phyloP scores from a whole-genome alignment of 2,797 vertebrate species.

The Pipistrellus pipistrellus region DNA sequence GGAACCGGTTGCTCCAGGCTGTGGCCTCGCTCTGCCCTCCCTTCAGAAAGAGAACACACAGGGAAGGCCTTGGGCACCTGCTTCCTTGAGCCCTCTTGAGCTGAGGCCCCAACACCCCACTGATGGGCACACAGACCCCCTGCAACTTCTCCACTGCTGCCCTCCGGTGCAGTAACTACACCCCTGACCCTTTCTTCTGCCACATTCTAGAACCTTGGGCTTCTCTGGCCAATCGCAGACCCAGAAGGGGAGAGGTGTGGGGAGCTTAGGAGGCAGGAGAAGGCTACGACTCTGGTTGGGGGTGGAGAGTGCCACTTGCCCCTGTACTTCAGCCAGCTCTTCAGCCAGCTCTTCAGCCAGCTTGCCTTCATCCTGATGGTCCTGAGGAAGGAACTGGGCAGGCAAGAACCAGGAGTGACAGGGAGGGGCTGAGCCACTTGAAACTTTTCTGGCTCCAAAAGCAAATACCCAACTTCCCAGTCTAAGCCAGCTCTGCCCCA shows the following conservation, averaged over 20 bases:
- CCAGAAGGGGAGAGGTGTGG: background rate
- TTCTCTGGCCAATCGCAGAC: background rate
- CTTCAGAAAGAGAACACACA: background rate
- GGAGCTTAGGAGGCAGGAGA: background rate
- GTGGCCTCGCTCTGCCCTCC: background rate
- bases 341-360: background rate
- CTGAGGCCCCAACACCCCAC: background rate
- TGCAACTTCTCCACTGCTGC: constrained; percentile 56
- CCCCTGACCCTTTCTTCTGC: background rate
- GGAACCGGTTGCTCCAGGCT: background rate
- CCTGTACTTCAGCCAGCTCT: background rate
- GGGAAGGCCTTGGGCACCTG: background rate
- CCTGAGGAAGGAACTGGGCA: background rate
- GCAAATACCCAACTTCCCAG: background rate
- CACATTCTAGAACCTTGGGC: background rate
- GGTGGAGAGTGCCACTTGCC: background rate
- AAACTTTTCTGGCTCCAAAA: background rate
- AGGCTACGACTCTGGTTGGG: background rate
- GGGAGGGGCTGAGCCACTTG: background rate
- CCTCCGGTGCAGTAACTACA: constrained; percentile 10
- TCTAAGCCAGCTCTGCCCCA: background rate
- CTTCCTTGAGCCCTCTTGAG: background rate
- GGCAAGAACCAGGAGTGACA: background rate
- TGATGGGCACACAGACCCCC: background rate
- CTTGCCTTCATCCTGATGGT: background rate